Evolutionary conservation across 2,113 vertebrate genomes (phyloP), one percentile per base, ranked within the genome.

Genomic region (Pelodiscus sinensis): DNA sequence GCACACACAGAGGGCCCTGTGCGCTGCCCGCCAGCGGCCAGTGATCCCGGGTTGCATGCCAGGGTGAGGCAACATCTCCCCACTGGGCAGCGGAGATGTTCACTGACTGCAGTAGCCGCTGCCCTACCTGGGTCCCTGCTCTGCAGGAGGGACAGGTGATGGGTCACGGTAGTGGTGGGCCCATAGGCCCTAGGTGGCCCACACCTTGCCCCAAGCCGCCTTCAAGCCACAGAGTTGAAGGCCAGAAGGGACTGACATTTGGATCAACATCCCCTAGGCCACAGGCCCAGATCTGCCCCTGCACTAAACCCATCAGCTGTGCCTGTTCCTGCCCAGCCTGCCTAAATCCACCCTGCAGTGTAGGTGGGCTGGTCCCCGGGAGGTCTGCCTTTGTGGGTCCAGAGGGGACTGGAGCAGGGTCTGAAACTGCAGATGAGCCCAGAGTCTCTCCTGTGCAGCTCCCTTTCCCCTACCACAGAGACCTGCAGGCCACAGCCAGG

Each of bases 101-200:
- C 57, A 16, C 9, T 0, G 0, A 2, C 8, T 11, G 9, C 35
- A 4, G 0, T 6, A 35, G 55, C 35, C 71, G 65, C 65, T n/a
- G 54, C 8, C n/a, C 58, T 80, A 52, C 52, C 14, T 9, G 44
- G 21, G 0, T 9, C 9, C 15, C 1, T 1, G 27, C 44, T 0
- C 21, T 7, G 19, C 71, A 73, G 21, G 71, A 35, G 10, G 19
- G 10, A 18, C 71, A 73, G 71, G 5, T 11, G 6, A 73, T 73
- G 35, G 35, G 10, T 73, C 9, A 44, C 22, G 9, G 4, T 8
- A 12, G 21, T 2, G 10, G 35, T 73, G 71, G 71, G 19, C 21
- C 68, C 68, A 19, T 35, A 8, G 68, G n/a, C 8, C 16, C 18
- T 18, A 9, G 68, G 18, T 35, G 16, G 21, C 18, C 21, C 71